Evolutionary conservation across 2,888 invertebrate genomes (phyloP), one percentile per base, ranked within the genome.

Genomic region (Tetheella fluctuosa): DNA sequence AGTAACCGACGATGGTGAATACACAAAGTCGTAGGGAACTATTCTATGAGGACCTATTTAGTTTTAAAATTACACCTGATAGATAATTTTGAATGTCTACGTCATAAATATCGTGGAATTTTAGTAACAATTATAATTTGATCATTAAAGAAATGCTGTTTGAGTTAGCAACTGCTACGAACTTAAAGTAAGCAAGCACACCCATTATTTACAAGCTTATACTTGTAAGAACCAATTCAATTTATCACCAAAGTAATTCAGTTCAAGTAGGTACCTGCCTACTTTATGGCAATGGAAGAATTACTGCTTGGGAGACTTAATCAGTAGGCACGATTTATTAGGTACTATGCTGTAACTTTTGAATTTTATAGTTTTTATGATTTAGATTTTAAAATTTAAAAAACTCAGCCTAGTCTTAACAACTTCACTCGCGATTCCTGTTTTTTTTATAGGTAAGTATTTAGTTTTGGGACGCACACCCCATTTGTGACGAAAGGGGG

Each of bases 191-290:
- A 48, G 48, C 20, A 48, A 48, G 48, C 48, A 48, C 10, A n/a
- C 48, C 55, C 55, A 55, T 55, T 55, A 55, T 55, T 55, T 55
- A 55, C 30, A 55, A 55, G 55, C 34, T 34, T 34, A n/a, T n/a
- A 48, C 48, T 48, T 20, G 48, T 48, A 55, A 55, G 55, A 34
- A 55, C 34, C 55, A 34, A 34, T 55, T 55, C 55, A 34, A 55
- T 55, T 55, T 55, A 55, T 55, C 55, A 55, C 55, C 55, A 34
- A 55, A 34, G 34, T 34, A 55, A 55, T 34, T 55, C 34, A 34
- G 34, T 55, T 55, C 20, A 34, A 54, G 54, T 30, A 30, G 13
- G 34, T 34, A 48, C 48, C 39, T 48, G 7, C 34, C 23, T 20
- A 37, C 34, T 55, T 55, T 55, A 55, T 55, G 20, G 55, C 55